These are phyloP conservation scores for Cyclura pinguis DNA, from an alignment of 2,797 vertebrate species.

Conservation along the genomic window DNA sequence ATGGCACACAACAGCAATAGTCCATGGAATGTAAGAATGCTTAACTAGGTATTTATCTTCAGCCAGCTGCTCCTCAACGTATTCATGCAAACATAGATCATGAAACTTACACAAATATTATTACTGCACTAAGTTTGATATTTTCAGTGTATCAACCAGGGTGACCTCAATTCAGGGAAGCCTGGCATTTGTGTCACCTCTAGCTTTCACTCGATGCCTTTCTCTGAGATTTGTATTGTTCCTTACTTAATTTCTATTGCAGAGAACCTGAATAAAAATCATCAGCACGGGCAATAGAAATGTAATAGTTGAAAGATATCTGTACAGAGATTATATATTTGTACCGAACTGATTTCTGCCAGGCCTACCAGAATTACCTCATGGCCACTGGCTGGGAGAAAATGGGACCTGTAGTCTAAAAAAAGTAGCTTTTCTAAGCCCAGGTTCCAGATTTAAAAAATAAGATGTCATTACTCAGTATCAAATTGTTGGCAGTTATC, in stretches of 20 bases:
- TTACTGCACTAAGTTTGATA: slow-evolving; percentile 23
- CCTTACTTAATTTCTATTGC: slow-evolving; percentile 30
- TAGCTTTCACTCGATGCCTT: slow-evolving; percentile 19
- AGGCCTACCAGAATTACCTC: background rate
- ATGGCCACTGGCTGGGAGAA: no score
- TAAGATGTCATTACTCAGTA: background rate
- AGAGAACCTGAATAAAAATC: slow-evolving; percentile 27
- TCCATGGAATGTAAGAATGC: slow-evolving; percentile 6
- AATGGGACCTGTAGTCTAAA: no score
- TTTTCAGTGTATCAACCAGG: slow-evolving; percentile 24
- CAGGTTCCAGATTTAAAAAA: no score
- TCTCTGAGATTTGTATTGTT: background rate
- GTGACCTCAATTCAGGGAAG: slow-evolving; percentile 2
- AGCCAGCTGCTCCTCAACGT: slow-evolving; percentile 16
- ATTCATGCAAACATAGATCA: slow-evolving; percentile 11
- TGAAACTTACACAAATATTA: slow-evolving; percentile 55
- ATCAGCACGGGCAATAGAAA: background rate
- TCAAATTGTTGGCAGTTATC: background rate
- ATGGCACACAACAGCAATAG: no score
- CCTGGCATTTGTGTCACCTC: background rate
- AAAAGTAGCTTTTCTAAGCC: no score
- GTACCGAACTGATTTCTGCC: background rate
- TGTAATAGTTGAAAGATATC: background rate
- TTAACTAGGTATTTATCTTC: background rate
- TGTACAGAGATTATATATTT: background rate